A percentile compares a stretch with the other conserved stretches of the same genome.
Conservation (phyloP, 2,797 vertebrate genomes). For the Prionace glauca region DNA sequence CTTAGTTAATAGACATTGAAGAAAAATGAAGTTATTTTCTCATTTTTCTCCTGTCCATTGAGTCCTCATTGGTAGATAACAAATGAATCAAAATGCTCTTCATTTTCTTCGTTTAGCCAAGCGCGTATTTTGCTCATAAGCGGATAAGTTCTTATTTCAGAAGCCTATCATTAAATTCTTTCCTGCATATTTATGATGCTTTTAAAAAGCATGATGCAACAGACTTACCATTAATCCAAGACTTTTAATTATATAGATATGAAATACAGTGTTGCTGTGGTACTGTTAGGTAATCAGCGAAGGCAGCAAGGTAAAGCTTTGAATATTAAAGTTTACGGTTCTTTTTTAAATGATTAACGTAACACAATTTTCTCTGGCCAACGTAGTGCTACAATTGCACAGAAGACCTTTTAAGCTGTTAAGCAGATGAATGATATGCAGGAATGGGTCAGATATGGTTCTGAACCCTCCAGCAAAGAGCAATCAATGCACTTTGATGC, state of each 20-base stretch:
- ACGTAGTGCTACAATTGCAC: background rate
- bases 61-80: background rate
- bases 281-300: background rate
- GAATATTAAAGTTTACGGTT: background rate
- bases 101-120: background rate
- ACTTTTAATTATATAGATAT: background rate
- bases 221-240: background rate
- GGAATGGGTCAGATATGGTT: background rate
- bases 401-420: constrained; percentile 2
- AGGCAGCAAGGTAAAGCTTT: background rate
- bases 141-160: background rate
- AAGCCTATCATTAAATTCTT: background rate
- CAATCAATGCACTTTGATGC: background rate
- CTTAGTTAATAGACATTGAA: too few relatives aligned
- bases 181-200: background rate
- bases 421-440: background rate
- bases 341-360: background rate
- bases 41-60: background rate
- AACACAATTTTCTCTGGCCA: background rate
- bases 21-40: background rate
- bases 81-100: background rate
- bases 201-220: background rate
- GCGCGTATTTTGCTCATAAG: background rate
- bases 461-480: background rate
- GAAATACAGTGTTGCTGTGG: background rate